phyloP scores from a whole-genome alignment of 64 coral and sea anemone species.

The Montipora foliosa region DNA sequence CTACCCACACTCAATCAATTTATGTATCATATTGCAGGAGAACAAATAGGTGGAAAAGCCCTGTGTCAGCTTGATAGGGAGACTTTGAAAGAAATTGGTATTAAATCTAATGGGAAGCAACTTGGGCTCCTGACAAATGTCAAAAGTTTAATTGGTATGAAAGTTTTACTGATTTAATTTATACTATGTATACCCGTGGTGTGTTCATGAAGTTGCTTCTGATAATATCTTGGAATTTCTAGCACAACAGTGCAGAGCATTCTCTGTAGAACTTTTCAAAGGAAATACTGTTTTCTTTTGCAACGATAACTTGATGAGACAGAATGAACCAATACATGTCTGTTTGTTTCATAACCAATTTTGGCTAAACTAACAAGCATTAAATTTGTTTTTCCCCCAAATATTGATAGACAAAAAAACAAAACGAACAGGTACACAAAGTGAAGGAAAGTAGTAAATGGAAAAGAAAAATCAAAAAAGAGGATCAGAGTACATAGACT shows the following conservation, averaged over 20 bases:
- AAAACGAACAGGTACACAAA: slow-evolving; percentile 17
- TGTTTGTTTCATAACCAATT: slow-evolving; percentile 22
- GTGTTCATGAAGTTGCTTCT: slow-evolving; percentile 31
- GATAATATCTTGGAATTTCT: slow-evolving; percentile 4
- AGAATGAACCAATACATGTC: slow-evolving; percentile 17
- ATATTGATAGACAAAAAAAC: slow-evolving; percentile 21
- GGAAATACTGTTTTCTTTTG: slow-evolving; percentile 6
- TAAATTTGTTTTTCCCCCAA: slow-evolving; percentile 22
- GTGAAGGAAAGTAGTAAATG: slow-evolving; percentile 38
- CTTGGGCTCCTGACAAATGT: slow-evolving; percentile 31
- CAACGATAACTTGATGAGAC: background rate
- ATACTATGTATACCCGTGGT: slow-evolving; percentile 7
- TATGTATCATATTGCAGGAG: slow-evolving; percentile 9
- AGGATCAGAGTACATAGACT: slow-evolving; percentile 22
- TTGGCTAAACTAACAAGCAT: slow-evolving; percentile 27
- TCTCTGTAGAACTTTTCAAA: slow-evolving; percentile 21
- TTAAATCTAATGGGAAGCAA: slow-evolving; percentile 33
- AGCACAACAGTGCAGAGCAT: background rate
- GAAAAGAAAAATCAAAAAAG: slow-evolving; percentile 36
- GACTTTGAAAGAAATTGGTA: slow-evolving; percentile 20
- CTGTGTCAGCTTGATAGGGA: slow-evolving; percentile 36
- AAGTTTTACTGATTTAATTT: slow-evolving; percentile 9
- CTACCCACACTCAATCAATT: slow-evolving; percentile 7
- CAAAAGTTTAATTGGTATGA: slow-evolving; percentile 30
- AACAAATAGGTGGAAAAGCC: slow-evolving; percentile 16